Conservation (phyloP, 2,888 invertebrate genomes). For the Tromatobia lineatoria region DNA sequence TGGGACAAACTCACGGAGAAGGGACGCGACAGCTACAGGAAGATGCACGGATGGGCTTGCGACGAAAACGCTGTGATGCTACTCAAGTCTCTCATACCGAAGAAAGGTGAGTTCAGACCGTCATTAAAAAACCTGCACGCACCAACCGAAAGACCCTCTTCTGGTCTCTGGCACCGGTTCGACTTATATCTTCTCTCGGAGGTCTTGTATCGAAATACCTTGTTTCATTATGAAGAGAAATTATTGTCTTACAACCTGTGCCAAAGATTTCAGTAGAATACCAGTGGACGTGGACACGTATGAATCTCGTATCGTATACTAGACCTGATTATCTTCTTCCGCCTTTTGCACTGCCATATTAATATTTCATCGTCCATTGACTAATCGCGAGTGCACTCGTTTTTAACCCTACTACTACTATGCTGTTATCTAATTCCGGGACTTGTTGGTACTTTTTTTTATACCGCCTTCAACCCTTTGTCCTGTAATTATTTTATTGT, state of each 20-base stretch:
- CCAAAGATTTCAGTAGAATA: slow-evolving; percentile 40
- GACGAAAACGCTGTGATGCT: slow-evolving; percentile 99
- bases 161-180: slow-evolving; percentile 49
- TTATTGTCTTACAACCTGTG: slow-evolving; percentile 31
- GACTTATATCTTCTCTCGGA: background rate
- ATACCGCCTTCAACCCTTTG: slow-evolving; percentile 45
- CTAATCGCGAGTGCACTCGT: slow-evolving; percentile 79
- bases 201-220: background rate
- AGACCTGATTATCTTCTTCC: slow-evolving; percentile 71
- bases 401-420: slow-evolving; percentile 59
- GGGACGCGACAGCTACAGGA: slow-evolving; percentile 99
- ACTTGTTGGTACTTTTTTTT: slow-evolving; percentile 72
- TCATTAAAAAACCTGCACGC: slow-evolving; percentile 51
- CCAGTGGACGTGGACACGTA: slow-evolving; percentile 23
- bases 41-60: slow-evolving; percentile 99
- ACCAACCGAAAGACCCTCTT: background rate
- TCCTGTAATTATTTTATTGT: slow-evolving; percentile 38
- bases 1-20: slow-evolving; percentile 99
- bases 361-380: slow-evolving; percentile 80
- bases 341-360: slow-evolving; percentile 84
- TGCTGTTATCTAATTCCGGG: slow-evolving; percentile 72
- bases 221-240: background rate
- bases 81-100: slow-evolving; percentile 98
- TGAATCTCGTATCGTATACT: slow-evolving; percentile 33
- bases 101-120: slow-evolving; percentile 93